Base-by-base conservation (phyloP, 1,140 invertebrate species). In the Plectus sambesii region DNA sequence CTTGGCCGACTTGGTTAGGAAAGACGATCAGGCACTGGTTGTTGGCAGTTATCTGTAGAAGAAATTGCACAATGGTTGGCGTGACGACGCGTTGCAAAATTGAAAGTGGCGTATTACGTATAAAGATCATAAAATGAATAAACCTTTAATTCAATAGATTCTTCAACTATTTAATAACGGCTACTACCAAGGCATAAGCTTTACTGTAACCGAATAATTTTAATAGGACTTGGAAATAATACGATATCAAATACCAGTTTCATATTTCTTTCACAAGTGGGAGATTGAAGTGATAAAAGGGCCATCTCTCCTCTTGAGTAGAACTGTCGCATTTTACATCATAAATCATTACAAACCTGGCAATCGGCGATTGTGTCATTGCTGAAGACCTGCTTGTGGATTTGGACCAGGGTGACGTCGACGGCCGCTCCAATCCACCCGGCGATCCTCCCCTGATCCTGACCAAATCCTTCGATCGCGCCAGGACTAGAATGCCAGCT, bases 371-470 rank as follows among this genome's bases (percentile, higher is more conserved):
- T 42, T 9, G 54, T 52, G 6, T 53, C 46, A 8, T 51, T 82
- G 70, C 88, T 93, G 39, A 97, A 87, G 5, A 90, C 73, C 27
- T 80, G 81, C 70, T 93, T 87, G 62, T 94, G 89, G 35, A 90
- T 80, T 70, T 89, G 87, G 15, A 97, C 75, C 61, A 86, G 92
- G 2, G 90, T 96, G 69, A 90, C 84, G 74, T 96, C 89, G 0
- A 85, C 87, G 25, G 85, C 86, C 17, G 89, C 89, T 2, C 83
- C 82, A 24, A 96, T 79, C 87, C 87, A 93, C 2, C 84, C 87
- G 0, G 87, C 89, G 63, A 84, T 79, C 56, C 85, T 79, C 4
- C 75, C 74, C 60, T 67, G 67, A 80, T 82, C 74, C n/a, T 67
- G 70, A 63, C 74, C 76, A 56, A 75, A 73, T 36, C 84, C 80